Evolutionary conservation across 2,888 invertebrate species (phyloP).

Genomic region (Luffia ferchaultella): DNA sequence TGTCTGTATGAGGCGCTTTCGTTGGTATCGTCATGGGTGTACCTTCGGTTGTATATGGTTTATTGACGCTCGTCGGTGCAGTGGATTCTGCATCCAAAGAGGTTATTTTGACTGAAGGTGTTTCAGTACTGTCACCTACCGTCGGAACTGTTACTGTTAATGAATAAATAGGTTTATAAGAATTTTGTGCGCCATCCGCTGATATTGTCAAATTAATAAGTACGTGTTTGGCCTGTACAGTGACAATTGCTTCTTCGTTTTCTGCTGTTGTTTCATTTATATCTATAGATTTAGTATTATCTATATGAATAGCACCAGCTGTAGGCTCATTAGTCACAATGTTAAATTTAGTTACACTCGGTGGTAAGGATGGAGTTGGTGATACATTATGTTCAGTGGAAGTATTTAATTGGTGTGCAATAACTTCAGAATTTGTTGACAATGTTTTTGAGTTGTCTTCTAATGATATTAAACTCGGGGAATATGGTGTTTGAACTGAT

Average conservation of each 20-base stretch:
- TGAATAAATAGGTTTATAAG: slow-evolving; percentile 75
- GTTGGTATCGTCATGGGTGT: slow-evolving; percentile 20
- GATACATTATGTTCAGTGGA: slow-evolving; percentile 34
- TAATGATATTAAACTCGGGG: slow-evolving; percentile 21
- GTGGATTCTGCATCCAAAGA: slow-evolving; percentile 51
- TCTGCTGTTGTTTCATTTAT: slow-evolving; percentile 19
- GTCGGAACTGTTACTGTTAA: slow-evolving; percentile 83
- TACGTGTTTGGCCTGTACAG: slow-evolving; percentile 67
- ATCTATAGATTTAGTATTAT: slow-evolving; percentile 10
- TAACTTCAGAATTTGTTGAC: slow-evolving; percentile 26
- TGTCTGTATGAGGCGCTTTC: slow-evolving; percentile 23
- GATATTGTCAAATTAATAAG: slow-evolving; percentile 85
- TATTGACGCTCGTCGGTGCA: slow-evolving; percentile 45
- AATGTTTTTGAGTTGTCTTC: slow-evolving; percentile 12
- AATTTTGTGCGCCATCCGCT: slow-evolving; percentile 64
- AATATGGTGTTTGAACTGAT: slow-evolving; percentile 17
- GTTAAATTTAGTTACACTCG: slow-evolving; percentile 25
- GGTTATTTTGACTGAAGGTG: slow-evolving; percentile 65
- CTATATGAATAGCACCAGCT: slow-evolving; percentile 23
- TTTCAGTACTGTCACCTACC: slow-evolving; percentile 53
- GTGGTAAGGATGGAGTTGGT: slow-evolving; percentile 20
- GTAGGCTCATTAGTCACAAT: slow-evolving; percentile 20
- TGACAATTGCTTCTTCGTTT: slow-evolving; percentile 34
- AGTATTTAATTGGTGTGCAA: too few species aligned
- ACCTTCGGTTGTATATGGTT: slow-evolving; percentile 44